phyloP scores from a whole-genome alignment of 2,888 invertebrate species.

The Ormia ochracea region DNA sequence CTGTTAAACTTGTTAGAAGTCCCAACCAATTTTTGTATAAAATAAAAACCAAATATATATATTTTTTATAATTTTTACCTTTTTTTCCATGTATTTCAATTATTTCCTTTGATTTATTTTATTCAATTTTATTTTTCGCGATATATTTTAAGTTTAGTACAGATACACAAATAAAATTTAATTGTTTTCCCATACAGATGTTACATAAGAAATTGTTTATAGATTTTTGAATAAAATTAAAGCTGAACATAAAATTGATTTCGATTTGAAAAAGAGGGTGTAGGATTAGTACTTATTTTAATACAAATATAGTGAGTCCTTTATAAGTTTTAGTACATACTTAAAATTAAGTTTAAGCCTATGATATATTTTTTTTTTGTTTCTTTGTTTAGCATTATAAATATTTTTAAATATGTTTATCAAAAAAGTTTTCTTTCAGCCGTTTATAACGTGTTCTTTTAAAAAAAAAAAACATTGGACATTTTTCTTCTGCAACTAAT shows the following conservation, averaged over 20 bases:
- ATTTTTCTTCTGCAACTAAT: constrained; percentile 30
- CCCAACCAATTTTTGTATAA: not conserved
- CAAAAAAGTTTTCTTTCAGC: constrained; percentile 47
- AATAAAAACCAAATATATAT: constrained; percentile 14
- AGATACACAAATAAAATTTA: constrained; percentile 47
- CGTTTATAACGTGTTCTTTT: constrained; percentile 53
- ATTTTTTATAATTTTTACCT: constrained; percentile 7
- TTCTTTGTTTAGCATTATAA: constrained; percentile 45
- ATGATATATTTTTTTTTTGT: constrained; percentile 54
- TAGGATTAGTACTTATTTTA: constrained; percentile 42
- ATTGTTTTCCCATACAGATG: constrained; percentile 39
- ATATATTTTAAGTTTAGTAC: constrained; percentile 51
- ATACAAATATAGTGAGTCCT: constrained; percentile 51
- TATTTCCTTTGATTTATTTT: constrained; percentile 38
- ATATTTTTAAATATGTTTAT: constrained; percentile 49
- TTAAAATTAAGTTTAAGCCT: constrained; percentile 52
- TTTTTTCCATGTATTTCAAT: constrained; percentile 23
- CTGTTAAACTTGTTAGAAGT: too few species aligned
- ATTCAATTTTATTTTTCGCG: constrained; percentile 31
- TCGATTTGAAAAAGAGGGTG: constrained; percentile 13
- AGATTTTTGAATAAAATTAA: constrained; percentile 36
- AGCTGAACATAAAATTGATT: constrained; percentile 50
- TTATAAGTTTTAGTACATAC: constrained; percentile 16
- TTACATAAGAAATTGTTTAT: constrained; percentile 37
- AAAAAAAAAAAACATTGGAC: constrained; percentile 4